Percentiles rank a stretch among this genome's conserved stretches.
phyloP scores from a whole-genome alignment of 2,888 invertebrate species.

The Crocallis elinguaria region DNA sequence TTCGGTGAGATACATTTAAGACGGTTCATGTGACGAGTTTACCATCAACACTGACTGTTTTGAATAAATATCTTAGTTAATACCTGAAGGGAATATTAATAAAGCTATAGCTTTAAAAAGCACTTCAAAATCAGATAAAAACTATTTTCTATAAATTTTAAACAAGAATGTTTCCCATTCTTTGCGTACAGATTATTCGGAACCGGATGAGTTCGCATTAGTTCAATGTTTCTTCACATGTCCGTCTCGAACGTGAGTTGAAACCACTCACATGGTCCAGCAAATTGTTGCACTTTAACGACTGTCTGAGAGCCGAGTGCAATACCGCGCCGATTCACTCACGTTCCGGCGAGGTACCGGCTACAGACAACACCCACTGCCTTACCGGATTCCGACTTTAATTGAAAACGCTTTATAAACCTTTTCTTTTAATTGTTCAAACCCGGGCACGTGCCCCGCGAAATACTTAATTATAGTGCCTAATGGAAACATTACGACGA shows the following conservation, averaged over 20 bases:
- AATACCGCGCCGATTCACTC: conserved; percentile 64
- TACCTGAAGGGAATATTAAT: no score
- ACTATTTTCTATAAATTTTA: neutral
- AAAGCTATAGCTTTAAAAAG: no score
- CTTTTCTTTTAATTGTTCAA: conserved; percentile 75
- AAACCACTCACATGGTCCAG: conserved; percentile 41
- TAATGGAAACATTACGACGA: conserved; percentile 45
- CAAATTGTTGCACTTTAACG: conserved; percentile 75
- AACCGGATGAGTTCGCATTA: conserved; percentile 3
- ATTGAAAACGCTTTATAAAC: conserved; percentile 77
- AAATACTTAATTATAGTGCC: conserved; percentile 53
- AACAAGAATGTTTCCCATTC: neutral
- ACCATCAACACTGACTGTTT: no score
- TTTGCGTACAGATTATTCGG: neutral
- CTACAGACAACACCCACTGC: conserved; percentile 54
- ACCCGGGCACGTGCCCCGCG: conserved; percentile 41
- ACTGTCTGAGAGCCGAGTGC: conserved; percentile 59
- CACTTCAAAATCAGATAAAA: neutral
- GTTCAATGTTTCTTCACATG: conserved; percentile 6
- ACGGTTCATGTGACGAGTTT: no score
- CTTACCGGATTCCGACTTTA: conserved; percentile 73
- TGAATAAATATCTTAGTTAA: no score
- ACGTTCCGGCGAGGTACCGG: conserved; percentile 46
- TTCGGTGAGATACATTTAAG: no score
- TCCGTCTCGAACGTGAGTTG: conserved; percentile 41